Percentiles rank a stretch among this genome's conserved stretches.
These are phyloP conservation scores for Paralichthys olivaceus DNA, from an alignment of 2,113 vertebrate genomes.

Conservation along the genomic window DNA sequence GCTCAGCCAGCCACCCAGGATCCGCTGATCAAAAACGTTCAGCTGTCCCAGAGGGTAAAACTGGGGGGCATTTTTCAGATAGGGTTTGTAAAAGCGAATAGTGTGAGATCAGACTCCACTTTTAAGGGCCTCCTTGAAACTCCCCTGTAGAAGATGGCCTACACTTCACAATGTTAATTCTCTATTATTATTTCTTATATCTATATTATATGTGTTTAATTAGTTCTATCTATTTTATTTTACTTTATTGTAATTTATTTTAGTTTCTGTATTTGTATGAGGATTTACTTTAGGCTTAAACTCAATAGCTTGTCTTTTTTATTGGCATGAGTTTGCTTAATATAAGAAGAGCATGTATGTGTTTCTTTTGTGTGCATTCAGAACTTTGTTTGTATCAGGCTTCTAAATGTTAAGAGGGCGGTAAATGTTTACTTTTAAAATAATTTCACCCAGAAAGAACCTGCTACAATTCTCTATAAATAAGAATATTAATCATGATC, in stretches of 20 bases:
- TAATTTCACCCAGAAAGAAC: too few relatives aligned
- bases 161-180: neutral
- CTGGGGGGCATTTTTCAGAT: neutral
- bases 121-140: neutral
- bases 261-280: neutral
- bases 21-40: neutral
- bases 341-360: neutral
- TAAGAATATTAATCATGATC: too few relatives aligned
- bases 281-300: neutral
- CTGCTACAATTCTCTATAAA: too few relatives aligned
- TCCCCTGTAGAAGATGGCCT: neutral
- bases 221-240: neutral
- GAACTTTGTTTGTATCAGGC: neutral
- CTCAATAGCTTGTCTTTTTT: neutral
- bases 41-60: neutral
- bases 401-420: neutral
- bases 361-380: neutral
- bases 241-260: neutral
- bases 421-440: too few relatives aligned
- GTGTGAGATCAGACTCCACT: neutral
- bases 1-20: neutral
- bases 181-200: neutral
- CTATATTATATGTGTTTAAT: neutral
- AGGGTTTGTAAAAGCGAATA: neutral
- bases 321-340: neutral